phyloP scores from a whole-genome alignment of 2,888 invertebrate genomes.

The Rhingia campestris region DNA sequence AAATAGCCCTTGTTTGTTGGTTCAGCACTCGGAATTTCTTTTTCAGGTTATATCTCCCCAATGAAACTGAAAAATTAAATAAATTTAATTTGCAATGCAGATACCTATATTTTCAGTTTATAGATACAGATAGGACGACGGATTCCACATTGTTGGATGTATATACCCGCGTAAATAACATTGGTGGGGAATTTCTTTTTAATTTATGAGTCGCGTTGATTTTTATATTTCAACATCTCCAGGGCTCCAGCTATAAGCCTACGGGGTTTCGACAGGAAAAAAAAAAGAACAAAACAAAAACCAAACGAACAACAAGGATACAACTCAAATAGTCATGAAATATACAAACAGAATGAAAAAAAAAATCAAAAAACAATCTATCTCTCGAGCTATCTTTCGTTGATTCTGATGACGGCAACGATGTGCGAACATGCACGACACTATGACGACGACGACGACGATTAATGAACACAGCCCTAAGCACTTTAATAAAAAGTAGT shows the following conservation, averaged over 20 bases:
- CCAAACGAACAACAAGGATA: neutral
- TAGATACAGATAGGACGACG: slow-evolving; percentile 26
- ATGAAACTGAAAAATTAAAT: slow-evolving; percentile 53
- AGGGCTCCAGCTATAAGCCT: slow-evolving; percentile 27
- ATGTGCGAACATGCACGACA: slow-evolving; percentile 31
- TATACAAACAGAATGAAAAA: slow-evolving; percentile 25
- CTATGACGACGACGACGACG: slow-evolving; percentile 48
- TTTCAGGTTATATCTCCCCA: slow-evolving; percentile 6
- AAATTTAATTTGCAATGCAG: slow-evolving; percentile 71
- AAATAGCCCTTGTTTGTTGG: slow-evolving; percentile 68
- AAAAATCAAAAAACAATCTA: slow-evolving; percentile 44
- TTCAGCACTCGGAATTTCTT: slow-evolving; percentile 36
- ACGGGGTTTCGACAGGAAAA: slow-evolving; percentile 10
- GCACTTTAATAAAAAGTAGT: slow-evolving; percentile 57
- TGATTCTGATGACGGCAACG: slow-evolving; percentile 64
- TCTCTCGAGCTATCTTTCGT: slow-evolving; percentile 36
- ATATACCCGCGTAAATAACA: neutral
- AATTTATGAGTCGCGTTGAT: slow-evolving; percentile 61
- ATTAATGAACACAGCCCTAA: slow-evolving; percentile 72
- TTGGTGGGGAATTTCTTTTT: slow-evolving; percentile 8
- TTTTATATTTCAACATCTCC: slow-evolving; percentile 61
- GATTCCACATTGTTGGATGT: neutral
- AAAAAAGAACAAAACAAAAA: neutral
- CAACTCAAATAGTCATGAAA: slow-evolving; percentile 39
- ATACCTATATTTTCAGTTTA: slow-evolving; percentile 43